Evolutionary conservation across 2,113 vertebrate genomes (phyloP).

Genomic region (Dicerorhinus sumatrensis): DNA sequence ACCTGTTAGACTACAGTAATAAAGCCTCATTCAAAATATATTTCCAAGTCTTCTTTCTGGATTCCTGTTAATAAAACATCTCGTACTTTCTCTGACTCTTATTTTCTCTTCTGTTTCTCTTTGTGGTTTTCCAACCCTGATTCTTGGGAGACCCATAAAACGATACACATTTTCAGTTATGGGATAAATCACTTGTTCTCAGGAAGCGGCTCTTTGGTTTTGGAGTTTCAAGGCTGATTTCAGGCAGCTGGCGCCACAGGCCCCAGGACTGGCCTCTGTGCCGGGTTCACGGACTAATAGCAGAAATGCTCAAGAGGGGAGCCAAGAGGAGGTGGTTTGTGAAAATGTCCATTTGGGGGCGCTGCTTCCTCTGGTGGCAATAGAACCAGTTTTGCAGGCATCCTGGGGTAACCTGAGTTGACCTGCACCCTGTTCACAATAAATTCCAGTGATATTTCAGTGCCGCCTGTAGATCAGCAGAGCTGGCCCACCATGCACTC

Average conservation of each 20-base stretch:
- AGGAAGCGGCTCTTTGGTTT: conserved; percentile 31
- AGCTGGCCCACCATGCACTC: not conserved
- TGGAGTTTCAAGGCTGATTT: conserved; percentile 12
- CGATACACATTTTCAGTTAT: conserved; percentile 18
- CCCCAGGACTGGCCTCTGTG: not conserved
- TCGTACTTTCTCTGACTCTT: conserved; percentile 15
- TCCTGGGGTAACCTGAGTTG: not conserved
- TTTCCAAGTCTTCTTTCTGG: conserved; percentile 29
- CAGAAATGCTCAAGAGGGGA: not conserved
- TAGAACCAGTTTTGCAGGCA: not conserved
- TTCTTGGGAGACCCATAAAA: conserved; percentile 67
- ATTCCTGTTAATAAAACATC: conserved; percentile 23
- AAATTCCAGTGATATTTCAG: not conserved
- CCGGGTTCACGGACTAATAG: not conserved
- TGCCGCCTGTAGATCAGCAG: not conserved
- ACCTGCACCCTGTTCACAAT: not conserved
- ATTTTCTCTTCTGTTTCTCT: conserved; percentile 56
- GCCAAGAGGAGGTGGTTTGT: not conserved
- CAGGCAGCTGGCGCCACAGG: not conserved
- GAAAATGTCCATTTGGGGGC: not conserved
- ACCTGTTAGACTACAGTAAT: not conserved
- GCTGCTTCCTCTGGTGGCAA: conserved; percentile 2
- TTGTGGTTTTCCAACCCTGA: conserved; percentile 57
- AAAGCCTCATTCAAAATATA: conserved; percentile 23
- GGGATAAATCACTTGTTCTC: conserved; percentile 40